phyloP scores from a whole-genome alignment of 2,113 vertebrate genomes.

The Spea bombifrons region DNA sequence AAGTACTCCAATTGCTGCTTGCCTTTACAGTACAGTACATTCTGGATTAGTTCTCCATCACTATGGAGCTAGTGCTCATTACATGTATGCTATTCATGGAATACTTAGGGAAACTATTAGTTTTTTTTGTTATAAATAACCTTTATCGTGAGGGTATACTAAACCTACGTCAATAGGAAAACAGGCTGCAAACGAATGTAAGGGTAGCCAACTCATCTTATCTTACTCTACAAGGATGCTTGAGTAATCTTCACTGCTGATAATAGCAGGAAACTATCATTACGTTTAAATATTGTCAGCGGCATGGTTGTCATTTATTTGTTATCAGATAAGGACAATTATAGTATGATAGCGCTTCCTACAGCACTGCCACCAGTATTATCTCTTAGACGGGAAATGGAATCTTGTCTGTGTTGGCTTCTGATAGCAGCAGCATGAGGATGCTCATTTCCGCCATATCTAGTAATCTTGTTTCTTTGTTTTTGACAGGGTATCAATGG shows the following conservation, averaged over 20 bases:
- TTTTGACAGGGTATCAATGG: too few relatives aligned
- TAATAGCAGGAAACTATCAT: slow-evolving; percentile 63
- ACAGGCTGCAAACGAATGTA: slow-evolving; percentile 16
- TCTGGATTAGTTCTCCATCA: too few relatives aligned
- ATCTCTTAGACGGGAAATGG: slow-evolving; percentile 63
- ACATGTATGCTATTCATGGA: too few relatives aligned
- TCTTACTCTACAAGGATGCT: slow-evolving; percentile 55
- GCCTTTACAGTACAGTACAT: too few relatives aligned
- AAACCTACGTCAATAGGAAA: slow-evolving; percentile 1
- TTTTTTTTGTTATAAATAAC: too few relatives aligned
- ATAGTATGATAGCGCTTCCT: slow-evolving; percentile 61
- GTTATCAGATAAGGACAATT: slow-evolving; percentile 65
- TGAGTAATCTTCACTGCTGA: slow-evolving; percentile 59
- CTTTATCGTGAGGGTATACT: too few relatives aligned
- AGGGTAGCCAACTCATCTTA: slow-evolving; percentile 17
- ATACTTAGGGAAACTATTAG: too few relatives aligned
- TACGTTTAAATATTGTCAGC: slow-evolving; percentile 63
- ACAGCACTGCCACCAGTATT: slow-evolving; percentile 60
- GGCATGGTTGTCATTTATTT: slow-evolving; percentile 63
- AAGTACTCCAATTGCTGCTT: too few relatives aligned
- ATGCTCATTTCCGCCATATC: too few relatives aligned
- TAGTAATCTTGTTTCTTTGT: too few relatives aligned
- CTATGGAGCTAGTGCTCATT: too few relatives aligned
- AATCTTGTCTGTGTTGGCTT: slow-evolving; percentile 43
- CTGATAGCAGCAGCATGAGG: too few relatives aligned